phyloP scores from a whole-genome alignment of 2,113 vertebrate species.

The Nyctereutes procyonoides region DNA sequence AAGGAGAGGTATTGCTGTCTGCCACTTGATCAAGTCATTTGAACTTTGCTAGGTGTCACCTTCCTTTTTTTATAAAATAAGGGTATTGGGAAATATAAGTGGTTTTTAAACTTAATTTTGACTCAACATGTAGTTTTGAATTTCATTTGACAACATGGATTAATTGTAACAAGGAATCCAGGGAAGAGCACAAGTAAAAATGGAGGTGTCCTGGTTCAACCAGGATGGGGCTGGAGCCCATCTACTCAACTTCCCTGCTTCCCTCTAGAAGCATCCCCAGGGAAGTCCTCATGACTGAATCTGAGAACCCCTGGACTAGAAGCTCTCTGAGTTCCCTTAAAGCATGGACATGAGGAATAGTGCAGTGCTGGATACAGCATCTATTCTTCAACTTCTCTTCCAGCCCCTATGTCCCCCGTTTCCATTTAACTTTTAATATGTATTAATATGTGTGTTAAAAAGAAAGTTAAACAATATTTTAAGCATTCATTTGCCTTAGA shows the following conservation, averaged over 20 bases:
- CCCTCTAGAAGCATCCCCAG: not conserved
- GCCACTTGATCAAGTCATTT: constrained; percentile 34
- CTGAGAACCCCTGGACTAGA: not conserved
- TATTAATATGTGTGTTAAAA: not conserved
- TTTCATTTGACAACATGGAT: not conserved
- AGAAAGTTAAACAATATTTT: not conserved
- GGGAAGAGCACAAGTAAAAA: not conserved
- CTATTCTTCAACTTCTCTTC: not conserved
- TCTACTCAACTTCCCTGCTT: not conserved
- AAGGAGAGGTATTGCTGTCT: not conserved
- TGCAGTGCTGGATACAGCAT: not conserved
- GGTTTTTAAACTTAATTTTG: constrained; percentile 33
- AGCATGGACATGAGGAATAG: not conserved
- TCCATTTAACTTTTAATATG: not conserved
- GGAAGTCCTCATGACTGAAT: not conserved
- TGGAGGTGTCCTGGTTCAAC: not conserved
- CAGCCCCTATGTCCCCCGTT: not conserved
- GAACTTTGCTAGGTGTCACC: constrained; percentile 14
- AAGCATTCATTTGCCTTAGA: not conserved
- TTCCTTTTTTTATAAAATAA: constrained; percentile 62
- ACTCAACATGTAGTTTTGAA: not conserved
- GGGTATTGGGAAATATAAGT: constrained; percentile 20
- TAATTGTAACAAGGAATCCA: not conserved
- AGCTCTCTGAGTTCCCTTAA: not conserved
- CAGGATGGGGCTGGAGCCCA: accelerated